These are phyloP conservation scores for Amblyornis subalaris DNA, from an alignment of 2,113 vertebrate species.

Conservation along the genomic window DNA sequence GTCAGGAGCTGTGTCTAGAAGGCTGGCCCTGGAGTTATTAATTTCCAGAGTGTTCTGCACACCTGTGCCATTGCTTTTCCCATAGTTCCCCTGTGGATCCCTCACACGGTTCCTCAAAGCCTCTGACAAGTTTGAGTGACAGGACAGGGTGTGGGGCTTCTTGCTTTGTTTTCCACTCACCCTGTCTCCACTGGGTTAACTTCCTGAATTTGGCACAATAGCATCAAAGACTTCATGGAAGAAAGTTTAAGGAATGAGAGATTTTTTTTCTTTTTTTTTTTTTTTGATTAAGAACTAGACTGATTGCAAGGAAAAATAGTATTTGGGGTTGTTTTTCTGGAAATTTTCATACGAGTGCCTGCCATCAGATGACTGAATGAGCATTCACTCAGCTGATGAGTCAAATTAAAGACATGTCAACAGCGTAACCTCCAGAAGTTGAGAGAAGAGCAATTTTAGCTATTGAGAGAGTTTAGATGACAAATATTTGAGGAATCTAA, in stretches of 20 bases:
- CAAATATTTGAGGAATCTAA: background rate
- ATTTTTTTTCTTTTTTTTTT: background rate
- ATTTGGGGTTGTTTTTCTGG: background rate
- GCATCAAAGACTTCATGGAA: background rate
- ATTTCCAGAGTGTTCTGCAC: background rate
- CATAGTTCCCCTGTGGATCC: background rate
- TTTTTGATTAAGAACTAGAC: background rate
- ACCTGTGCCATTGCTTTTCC: background rate
- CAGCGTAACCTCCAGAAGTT: background rate
- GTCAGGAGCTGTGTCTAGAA: background rate
- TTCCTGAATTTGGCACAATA: background rate
- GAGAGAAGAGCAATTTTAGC: background rate
- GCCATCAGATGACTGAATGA: background rate
- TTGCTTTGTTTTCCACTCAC: background rate
- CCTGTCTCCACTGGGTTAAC: background rate
- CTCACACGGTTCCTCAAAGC: background rate
- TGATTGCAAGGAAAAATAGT: background rate
- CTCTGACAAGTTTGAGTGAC: background rate
- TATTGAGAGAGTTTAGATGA: background rate
- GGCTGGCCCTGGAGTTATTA: background rate
- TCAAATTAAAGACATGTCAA: background rate
- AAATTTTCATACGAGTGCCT: background rate
- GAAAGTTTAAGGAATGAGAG: background rate
- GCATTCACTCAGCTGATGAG: background rate
- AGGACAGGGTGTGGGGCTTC: background rate